Percentiles rank a stretch among this genome's conserved stretches.
Evolutionary conservation across 2,113 vertebrate species (phyloP).

Genomic region (Asarcornis scutulata): DNA sequence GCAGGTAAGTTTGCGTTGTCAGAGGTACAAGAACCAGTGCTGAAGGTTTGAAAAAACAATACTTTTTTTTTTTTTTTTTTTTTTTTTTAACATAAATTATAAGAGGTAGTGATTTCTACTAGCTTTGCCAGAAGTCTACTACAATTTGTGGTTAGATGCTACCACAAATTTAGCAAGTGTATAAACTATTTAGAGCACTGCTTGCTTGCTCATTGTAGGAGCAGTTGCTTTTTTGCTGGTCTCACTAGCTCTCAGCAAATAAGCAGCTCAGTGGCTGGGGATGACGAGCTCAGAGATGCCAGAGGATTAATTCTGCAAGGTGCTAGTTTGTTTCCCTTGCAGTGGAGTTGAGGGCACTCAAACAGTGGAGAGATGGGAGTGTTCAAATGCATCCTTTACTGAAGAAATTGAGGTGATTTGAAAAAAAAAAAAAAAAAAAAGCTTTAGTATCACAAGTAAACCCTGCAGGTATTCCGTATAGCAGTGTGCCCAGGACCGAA

Average conservation of each 20-base stretch:
- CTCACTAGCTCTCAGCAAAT: neutral
- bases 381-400: neutral
- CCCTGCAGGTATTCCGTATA: accelerated
- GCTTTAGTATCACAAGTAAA: neutral
- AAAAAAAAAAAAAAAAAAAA: no score
- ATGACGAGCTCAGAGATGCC: accelerated
- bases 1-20: neutral
- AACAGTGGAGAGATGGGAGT: accelerated
- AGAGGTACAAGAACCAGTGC: accelerated
- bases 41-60: neutral
- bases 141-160: neutral
- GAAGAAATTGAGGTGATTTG: neutral
- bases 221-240: neutral
- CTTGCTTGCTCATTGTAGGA: neutral
- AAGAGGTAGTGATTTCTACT: neutral
- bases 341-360: accelerated
- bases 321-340: neutral
- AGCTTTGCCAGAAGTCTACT: neutral
- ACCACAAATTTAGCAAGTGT: accelerated
- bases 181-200: neutral
- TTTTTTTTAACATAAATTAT: neutral
- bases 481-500: accelerated
- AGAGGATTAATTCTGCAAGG: neutral
- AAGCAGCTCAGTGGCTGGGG: neutral
- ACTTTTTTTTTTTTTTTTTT: neutral